Evolutionary conservation across 2,797 vertebrate species (phyloP).

Genomic region (Cyclura pinguis): DNA sequence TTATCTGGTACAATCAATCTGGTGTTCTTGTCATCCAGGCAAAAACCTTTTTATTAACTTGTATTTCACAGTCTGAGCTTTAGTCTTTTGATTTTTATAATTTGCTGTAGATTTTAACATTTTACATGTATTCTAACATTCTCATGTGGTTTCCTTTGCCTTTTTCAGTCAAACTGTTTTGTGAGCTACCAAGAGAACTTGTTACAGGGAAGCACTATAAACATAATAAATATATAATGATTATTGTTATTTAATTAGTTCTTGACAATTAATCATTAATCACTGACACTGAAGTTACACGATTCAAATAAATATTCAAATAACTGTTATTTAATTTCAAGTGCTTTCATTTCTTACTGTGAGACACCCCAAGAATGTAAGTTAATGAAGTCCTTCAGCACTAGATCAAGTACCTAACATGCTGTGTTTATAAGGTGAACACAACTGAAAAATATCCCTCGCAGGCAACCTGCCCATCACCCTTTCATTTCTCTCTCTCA

Average conservation of each 20-base stretch:
- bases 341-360: background rate
- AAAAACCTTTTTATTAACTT: background rate
- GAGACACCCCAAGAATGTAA: no score
- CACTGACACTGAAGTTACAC: no score
- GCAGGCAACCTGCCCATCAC: background rate
- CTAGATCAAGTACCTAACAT: no score
- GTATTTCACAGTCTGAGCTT: background rate
- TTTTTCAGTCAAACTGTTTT: background rate
- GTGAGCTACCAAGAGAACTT: background rate
- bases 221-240: background rate
- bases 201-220: background rate
- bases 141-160: background rate
- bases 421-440: background rate
- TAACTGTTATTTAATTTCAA: background rate
- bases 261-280: no score
- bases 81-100: background rate
- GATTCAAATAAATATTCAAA: no score
- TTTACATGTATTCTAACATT: background rate
- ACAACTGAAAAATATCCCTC: no score
- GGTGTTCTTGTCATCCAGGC: background rate
- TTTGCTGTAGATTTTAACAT: background rate
- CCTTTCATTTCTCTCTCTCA: background rate
- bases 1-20: background rate
- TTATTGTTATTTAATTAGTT: no score
- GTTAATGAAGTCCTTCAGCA: background rate